Conservation (phyloP, 2,113 vertebrate species). For the Albula glossodonta region DNA sequence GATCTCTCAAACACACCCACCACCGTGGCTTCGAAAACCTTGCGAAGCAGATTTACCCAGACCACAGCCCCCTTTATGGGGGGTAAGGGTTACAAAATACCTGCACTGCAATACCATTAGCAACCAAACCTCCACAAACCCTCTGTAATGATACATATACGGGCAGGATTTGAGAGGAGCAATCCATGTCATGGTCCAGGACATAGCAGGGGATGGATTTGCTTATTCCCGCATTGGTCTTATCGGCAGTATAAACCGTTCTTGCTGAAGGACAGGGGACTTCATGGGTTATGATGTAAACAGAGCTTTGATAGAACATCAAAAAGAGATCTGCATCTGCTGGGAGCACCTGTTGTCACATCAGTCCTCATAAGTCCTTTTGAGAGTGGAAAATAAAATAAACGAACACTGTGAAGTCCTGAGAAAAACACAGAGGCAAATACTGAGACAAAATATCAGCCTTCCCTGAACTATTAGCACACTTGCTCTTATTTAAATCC, state of each 20-base stretch:
- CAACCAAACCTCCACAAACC: not conserved
- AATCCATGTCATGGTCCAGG: not conserved
- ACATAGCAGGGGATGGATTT: not conserved
- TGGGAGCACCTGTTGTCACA: not conserved
- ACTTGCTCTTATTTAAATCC: not conserved
- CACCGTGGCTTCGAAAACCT: not conserved
- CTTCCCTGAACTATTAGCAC: not conserved
- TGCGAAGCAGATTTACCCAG: not conserved
- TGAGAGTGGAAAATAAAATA: not conserved
- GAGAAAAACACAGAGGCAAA: not conserved
- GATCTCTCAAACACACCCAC: not conserved
- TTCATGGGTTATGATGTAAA: not conserved
- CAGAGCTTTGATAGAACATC: not conserved
- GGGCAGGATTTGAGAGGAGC: not conserved
- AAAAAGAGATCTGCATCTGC: not conserved
- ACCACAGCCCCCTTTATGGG: not conserved
- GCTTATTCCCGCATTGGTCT: not conserved
- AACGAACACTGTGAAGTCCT: not conserved
- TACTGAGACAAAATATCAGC: not conserved
- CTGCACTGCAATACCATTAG: not conserved
- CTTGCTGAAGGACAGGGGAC: not conserved
- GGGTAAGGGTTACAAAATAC: not conserved
- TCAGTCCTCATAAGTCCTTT: not conserved
- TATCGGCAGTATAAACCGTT: not conserved
- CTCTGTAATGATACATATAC: not conserved